These are phyloP conservation scores for Torymus auratus DNA, from an alignment of 2,888 invertebrate species.

Conservation along the genomic window DNA sequence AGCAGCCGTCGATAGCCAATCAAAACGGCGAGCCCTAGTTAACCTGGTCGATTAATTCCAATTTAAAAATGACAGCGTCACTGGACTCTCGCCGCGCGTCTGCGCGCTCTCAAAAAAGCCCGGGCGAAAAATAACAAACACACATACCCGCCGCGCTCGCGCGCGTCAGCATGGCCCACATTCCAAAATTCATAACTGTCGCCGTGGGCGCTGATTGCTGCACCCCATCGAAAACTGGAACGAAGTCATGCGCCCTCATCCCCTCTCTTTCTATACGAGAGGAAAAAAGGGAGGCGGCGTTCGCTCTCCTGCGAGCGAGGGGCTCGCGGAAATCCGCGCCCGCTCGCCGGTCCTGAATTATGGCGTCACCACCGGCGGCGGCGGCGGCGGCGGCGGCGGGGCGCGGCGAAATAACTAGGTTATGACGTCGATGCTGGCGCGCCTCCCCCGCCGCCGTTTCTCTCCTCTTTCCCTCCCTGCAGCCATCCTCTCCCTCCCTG, in stretches of 20 bases:
- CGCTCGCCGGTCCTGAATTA: constrained; percentile 16
- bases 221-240: constrained; percentile 22
- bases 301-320: no score
- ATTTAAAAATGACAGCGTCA: no score
- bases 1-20: no score
- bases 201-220: constrained; percentile 3
- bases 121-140: background rate
- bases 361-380: background rate
- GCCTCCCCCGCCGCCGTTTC: constrained; percentile 51
- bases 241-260: background rate
- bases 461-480: no score
- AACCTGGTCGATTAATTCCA: no score
- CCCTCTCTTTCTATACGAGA: no score
- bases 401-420: constrained; percentile 64
- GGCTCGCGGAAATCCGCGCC: background rate
- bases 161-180: constrained; percentile 22
- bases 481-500: no score
- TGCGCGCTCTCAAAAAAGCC: background rate
- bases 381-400: background rate
- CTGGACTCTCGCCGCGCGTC: no score
- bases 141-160: no score
- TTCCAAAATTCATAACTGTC: constrained; percentile 10
- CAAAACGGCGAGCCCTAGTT: no score
- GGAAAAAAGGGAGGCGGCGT: background rate
- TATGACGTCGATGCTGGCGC: constrained; percentile 68